Evolutionary conservation across 1,140 invertebrate species (phyloP).

Genomic region (Bombus picipes): DNA sequence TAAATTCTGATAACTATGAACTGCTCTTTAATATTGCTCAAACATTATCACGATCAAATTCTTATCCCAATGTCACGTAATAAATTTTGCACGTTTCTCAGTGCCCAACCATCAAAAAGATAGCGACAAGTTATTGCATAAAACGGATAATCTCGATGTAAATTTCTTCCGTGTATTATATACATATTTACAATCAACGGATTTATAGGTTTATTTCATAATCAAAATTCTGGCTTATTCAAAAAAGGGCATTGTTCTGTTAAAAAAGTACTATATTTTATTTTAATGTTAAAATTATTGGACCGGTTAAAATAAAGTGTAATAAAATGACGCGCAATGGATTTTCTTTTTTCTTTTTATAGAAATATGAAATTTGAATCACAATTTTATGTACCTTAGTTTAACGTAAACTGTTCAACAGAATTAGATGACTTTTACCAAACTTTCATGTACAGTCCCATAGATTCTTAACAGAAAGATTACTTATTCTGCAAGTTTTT

Average conservation of each 20-base stretch:
- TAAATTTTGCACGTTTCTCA: neutral
- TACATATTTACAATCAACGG: neutral
- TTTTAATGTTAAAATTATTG: too few relatives aligned
- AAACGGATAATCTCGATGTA: neutral
- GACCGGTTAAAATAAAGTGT: too few relatives aligned
- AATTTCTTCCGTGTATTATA: neutral
- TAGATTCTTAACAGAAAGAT: neutral
- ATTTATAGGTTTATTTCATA: neutral
- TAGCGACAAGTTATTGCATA: neutral
- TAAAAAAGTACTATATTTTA: neutral
- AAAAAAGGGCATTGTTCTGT: neutral
- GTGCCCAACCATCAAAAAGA: neutral
- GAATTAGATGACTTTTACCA: too few relatives aligned
- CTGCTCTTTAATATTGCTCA: neutral
- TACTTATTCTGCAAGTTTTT: neutral
- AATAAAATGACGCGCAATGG: too few relatives aligned
- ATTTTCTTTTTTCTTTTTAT: too few relatives aligned
- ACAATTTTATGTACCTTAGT: too few relatives aligned
- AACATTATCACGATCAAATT: neutral
- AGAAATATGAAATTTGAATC: too few relatives aligned
- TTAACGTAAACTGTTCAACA: too few relatives aligned
- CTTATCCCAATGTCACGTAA: neutral
- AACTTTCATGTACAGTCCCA: neutral
- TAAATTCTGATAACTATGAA: neutral
- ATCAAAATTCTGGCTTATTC: neutral